phyloP scores from a whole-genome alignment of 1,140 invertebrate genomes.

The Cyphomyrmex costatus region DNA sequence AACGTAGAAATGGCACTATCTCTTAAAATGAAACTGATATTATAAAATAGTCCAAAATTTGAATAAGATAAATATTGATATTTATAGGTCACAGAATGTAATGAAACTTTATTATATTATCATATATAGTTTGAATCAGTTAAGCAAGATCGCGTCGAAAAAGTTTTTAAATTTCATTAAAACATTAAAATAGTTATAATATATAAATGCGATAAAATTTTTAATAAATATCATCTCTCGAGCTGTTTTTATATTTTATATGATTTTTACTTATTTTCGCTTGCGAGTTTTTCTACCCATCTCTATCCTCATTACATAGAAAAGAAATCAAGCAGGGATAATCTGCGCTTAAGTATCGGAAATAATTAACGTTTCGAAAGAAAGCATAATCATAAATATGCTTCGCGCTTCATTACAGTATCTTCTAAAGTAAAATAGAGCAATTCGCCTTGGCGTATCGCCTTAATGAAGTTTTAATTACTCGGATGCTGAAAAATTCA shows the following conservation, averaged over 20 bases:
- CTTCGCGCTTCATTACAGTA: constrained; percentile 43
- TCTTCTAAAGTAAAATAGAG: constrained; percentile 25
- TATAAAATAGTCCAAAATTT: not conserved
- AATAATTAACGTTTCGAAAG: constrained; percentile 59
- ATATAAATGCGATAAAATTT: not conserved
- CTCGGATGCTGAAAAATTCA: constrained; percentile 39
- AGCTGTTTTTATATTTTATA: not conserved
- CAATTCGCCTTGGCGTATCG: constrained; percentile 15
- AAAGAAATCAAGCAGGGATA: constrained; percentile 47
- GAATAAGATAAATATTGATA: not conserved
- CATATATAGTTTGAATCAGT: not conserved
- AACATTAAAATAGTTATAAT: not conserved
- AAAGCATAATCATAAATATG: constrained; percentile 57
- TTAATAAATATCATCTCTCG: constrained; percentile 4
- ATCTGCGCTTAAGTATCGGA: constrained; percentile 56
- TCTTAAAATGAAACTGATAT: constrained; percentile 1
- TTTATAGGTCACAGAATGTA: not conserved
- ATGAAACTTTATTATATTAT: not conserved
- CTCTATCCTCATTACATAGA: not conserved
- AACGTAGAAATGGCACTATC: not conserved
- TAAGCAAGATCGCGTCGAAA: not conserved
- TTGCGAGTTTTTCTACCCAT: not conserved
- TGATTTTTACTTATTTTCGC: not conserved
- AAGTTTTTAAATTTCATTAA: constrained; percentile 11
- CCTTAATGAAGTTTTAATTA: constrained; percentile 62